A percentile compares a stretch with the other conserved stretches of the same genome.
These are phyloP conservation scores for Hypotaenidia okinawae DNA, from an alignment of 2,797 vertebrate species.

Conservation along the genomic window DNA sequence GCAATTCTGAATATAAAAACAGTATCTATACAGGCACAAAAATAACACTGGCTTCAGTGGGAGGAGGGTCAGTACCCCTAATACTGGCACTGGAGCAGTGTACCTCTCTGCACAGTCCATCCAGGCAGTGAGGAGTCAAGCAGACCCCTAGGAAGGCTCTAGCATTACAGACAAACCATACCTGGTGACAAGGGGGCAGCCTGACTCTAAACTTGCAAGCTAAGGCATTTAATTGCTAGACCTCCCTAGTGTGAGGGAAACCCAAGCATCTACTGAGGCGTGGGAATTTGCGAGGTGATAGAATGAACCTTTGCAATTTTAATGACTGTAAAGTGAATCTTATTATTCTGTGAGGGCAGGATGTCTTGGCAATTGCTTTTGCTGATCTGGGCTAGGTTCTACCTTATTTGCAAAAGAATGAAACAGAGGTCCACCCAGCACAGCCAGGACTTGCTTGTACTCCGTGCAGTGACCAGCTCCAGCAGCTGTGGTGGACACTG, in stretches of 20 bases:
- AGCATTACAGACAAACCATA: not conserved
- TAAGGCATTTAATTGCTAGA: not conserved
- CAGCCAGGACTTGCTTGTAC: not conserved
- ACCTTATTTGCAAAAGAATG: not conserved
- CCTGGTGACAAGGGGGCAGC: not conserved
- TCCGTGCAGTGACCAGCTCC: not conserved
- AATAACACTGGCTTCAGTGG: not conserved
- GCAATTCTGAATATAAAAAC: not conserved
- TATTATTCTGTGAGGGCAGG: not conserved
- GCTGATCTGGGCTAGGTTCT: not conserved
- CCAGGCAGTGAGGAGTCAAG: not conserved
- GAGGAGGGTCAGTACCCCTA: not conserved
- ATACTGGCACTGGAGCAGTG: accelerated
- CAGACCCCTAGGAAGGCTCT: not conserved
- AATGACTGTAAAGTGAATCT: not conserved
- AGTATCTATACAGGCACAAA: not conserved
- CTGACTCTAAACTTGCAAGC: not conserved
- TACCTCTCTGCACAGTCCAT: not conserved
- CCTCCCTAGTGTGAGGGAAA: not conserved
- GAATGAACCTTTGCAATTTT: not conserved
- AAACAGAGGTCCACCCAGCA: not conserved
- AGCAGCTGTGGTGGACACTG: not conserved
- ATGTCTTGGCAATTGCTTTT: not conserved
- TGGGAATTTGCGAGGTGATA: not conserved
- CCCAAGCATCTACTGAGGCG: not conserved